These are phyloP conservation scores for Hypolimnas misippus DNA, from an alignment of 2,888 invertebrate species.

Conservation along the genomic window DNA sequence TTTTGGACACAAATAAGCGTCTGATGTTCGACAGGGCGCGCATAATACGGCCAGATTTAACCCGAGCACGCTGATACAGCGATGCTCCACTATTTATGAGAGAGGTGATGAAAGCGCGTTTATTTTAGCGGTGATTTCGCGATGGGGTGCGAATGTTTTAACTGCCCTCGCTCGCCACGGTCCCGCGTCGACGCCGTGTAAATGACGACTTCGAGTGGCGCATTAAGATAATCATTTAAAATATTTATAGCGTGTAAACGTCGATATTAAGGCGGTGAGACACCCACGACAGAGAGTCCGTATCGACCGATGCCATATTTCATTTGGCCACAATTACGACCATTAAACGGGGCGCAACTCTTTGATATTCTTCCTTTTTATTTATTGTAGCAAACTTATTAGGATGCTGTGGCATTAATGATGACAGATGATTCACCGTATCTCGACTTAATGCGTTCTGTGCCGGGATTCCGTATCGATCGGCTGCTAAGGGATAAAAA, in stretches of 20 bases:
- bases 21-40: conserved; percentile 70
- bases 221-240: conserved; percentile 74
- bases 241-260: conserved; percentile 79
- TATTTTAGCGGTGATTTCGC: conserved; percentile 58
- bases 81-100: conserved; percentile 46
- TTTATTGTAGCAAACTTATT: conserved; percentile 82
- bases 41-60: conserved; percentile 67
- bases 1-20: conserved; percentile 82
- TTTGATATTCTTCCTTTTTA: conserved; percentile 76
- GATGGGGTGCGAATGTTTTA: conserved; percentile 62
- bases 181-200: conserved; percentile 57
- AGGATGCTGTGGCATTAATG: conserved; percentile 81
- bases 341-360: conserved; percentile 80
- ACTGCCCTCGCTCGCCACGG: conserved; percentile 49
- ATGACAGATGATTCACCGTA: conserved; percentile 79
- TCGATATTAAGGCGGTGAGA: conserved; percentile 73
- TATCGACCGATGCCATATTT: conserved; percentile 71
- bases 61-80: conserved; percentile 32
- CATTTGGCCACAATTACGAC: conserved; percentile 81
- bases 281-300: conserved; percentile 72
- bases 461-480: conserved; percentile 60
- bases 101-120: conserved; percentile 55
- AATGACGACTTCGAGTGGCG: conserved; percentile 63
- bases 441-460: conserved; percentile 70
- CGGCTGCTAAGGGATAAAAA: conserved; percentile 57